Evolutionary conservation across 2,888 invertebrate genomes (phyloP), one percentile per base, ranked within the genome.

Genomic region (Polyommatus icarus): DNA sequence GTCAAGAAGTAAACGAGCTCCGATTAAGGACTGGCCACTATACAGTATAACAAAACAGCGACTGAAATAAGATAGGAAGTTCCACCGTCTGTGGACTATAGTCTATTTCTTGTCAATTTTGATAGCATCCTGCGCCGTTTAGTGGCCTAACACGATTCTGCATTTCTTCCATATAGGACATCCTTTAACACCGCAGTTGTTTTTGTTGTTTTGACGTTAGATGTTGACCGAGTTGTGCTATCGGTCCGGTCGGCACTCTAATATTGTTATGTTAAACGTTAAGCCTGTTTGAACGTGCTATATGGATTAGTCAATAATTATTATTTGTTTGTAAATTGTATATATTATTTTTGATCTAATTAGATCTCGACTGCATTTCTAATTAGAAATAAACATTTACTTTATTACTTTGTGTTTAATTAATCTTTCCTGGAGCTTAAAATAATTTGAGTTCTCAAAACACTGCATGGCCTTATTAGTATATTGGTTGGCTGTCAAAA

Each of bases 241-340:
- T 32, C 29, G 24, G 20, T 12, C 6, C 15, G 67, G 67, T 29
- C 29, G 24, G 29, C 67, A 18, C 67, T 67, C 67, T 67, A 67
- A 67, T 32, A 67, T 67, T 67, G 67, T 67, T 67, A 61, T 61
- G 18, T 67, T 67, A 61, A 61, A 67, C 61, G 3, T 15, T 61
- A 59, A 20, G 61, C 61, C 61, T 61, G 61, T 61, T 67, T 67
- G 32, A 15, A 15, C 67, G 5, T 67, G 67, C 67, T 67, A 67
- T 67, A 32, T 67, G 67, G 67, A 67, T 67, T 67, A 67, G 67
- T 67, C 67, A 67, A 67, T 67, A 46, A 46, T 46, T 46, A 46
- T 40, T 18, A 32, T 67, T 67, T 32, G 29, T 67, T 32, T 67
- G 67, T 67, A 18, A 32, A 67, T 29, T 32, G 67, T 67, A 67